Evolutionary conservation across 35 echinoderm and acorn worm genomes (phyloP), one percentile per base, ranked within the genome.

Genomic region (Apostichopus japonicus): DNA sequence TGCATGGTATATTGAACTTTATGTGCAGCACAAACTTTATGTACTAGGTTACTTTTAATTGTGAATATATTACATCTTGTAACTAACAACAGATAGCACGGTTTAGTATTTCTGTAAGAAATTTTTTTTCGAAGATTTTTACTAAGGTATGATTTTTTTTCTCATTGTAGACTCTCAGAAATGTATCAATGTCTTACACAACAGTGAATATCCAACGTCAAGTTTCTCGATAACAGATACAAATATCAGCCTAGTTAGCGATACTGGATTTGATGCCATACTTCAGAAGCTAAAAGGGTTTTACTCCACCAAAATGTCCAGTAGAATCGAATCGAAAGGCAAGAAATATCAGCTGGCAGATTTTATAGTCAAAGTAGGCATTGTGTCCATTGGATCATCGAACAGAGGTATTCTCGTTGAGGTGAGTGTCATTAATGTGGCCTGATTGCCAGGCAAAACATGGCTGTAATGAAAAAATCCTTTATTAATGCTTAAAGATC

Each of bases 371-470:
- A 99, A 96, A 56, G 78, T 96, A 77, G 97, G 95, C 57, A 94
- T 96, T 58, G 93, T 99, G 15, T 99, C 97, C 52, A 79, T 96
- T 27, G 95, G 95, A 1, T 91, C 97, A n/a, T 93, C 94, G 87
- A 92, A 95, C 76, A 96, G 93, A 80, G 97, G 97, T 55, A 93
- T 99, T n/a, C 90, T 99, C 54, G 77, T 99, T 76, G 97, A 99
- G 95, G 97, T 99, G 93, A 73, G 77, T 88, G 8, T 33, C 27
- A 33, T 33, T 2, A 33, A 33, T 33, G 27, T 33, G 27, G 27
- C 27, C 27, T 33, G 27, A 33, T 33, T 33, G 27, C 27, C 27
- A 33, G 27, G 27, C 27, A 1, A 33, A 33, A 33, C 27, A 33
- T 33, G 27, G 27, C 27, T 33, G 27, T 33, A 33, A 33, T 33